These are phyloP conservation scores for Gymnoscelis rufifasciata DNA, from an alignment of 2,888 invertebrate genomes.

Conservation along the genomic window DNA sequence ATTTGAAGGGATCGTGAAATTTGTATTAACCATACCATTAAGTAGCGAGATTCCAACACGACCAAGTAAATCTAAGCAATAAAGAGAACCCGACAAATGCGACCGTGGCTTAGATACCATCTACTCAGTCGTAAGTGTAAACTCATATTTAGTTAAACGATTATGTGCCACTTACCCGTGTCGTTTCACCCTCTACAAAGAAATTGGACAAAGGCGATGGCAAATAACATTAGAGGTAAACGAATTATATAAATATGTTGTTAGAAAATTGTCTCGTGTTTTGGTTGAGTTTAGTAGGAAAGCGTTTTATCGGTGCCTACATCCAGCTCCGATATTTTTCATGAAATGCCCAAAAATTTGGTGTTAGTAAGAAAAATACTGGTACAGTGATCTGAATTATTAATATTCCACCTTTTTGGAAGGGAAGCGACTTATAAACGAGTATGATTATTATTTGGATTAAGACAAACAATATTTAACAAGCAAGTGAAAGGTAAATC, in stretches of 20 bases:
- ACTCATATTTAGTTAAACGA: conserved; percentile 35
- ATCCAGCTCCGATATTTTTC: too few species aligned
- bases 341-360: too few species aligned
- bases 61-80: conserved; percentile 46
- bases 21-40: background rate
- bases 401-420: too few species aligned
- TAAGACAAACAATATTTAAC: too few species aligned
- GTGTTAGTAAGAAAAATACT: too few species aligned
- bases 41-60: conserved; percentile 47
- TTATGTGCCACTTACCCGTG: conserved; percentile 30
- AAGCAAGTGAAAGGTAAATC: too few species aligned
- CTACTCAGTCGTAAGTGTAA: conserved; percentile 32
- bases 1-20: too few species aligned
- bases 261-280: conserved; percentile 21
- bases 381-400: too few species aligned
- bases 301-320: background rate
- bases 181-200: conserved; percentile 30
- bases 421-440: too few species aligned
- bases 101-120: conserved; percentile 42
- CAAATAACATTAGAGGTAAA: conserved; percentile 21
- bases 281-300: conserved; percentile 9
- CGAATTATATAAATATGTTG: conserved; percentile 21
- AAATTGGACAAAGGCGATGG: conserved; percentile 23
- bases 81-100: conserved; percentile 50
- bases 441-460: too few species aligned